Evolutionary conservation across 2,888 invertebrate species (phyloP), one percentile per base, ranked within the genome.

Genomic region (Cerceris ruficornis): DNA sequence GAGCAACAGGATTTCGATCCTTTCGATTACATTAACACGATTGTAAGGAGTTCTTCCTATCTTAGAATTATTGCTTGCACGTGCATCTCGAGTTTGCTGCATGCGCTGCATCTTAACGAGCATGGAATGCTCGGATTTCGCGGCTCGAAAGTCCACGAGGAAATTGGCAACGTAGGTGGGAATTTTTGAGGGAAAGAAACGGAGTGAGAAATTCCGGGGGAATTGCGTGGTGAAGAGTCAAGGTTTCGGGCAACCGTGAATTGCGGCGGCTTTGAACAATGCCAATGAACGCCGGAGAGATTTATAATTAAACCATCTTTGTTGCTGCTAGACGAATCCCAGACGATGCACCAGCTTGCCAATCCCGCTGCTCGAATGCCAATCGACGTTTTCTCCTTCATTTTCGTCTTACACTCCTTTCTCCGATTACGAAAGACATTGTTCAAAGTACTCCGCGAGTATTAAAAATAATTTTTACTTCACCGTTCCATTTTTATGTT

Each of bases 11-110:
- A 92, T 61, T 91, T 92, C 81, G 93, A 93, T 85, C 92, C 92
- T 71, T 91, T 93, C 87, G 93, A 93, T 87, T 93, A 92, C 86
- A 90, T 93, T 80, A 92, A 92, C 81, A 92, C 92, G 75, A 91
- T 92, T 84, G 93, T 93, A 92, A 92, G 92, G 74, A 42, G 57
- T 6, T 57, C 28, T 57, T 39, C 57, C 42, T 74, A 1, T 28
- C 28, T 28, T 1, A 28, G 28, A 28, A 28, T 28, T 28, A 28
- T 28, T 28, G 28, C 28, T 28, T 28, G 28, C 28, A 28, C 28
- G 28, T 28, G 28, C 4, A 28, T 28, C 28, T 28, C 28, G 4
- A 28, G 4, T 28, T 28, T 1, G 4, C 28, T 28, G 28, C 28
- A 28, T 28, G 28, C 28, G 4, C 4, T 28, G 28, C 28, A 28